Percentiles rank a stretch among this genome's conserved stretches.
Evolutionary conservation across 2,113 vertebrate species (phyloP).

Genomic region (Anolis carolinensis): DNA sequence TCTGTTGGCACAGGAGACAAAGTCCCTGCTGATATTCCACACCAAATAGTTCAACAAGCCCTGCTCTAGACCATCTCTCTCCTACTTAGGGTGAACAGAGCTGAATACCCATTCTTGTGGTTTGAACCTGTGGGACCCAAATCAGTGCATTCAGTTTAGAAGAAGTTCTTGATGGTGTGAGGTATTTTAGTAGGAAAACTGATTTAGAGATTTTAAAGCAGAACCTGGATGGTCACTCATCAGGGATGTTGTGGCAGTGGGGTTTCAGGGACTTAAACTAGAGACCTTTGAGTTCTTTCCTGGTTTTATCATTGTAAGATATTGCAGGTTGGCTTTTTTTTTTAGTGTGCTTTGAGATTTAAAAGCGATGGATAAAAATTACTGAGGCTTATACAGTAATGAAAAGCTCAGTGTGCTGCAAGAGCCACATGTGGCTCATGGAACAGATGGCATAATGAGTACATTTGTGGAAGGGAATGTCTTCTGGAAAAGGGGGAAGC

Average conservation of each 20-base stretch:
- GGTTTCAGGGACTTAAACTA: not conserved
- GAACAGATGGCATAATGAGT: slow-evolving; percentile 6
- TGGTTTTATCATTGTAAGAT: not conserved
- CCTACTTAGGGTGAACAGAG: too few species aligned
- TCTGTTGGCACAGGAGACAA: too few species aligned
- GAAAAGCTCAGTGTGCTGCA: slow-evolving; percentile 14
- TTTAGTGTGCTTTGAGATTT: not conserved
- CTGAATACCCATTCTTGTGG: not conserved
- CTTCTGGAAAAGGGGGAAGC: slow-evolving; percentile 47
- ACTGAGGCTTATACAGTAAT: not conserved
- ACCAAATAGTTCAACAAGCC: too few species aligned
- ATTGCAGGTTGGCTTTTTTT: not conserved
- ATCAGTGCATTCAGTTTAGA: not conserved
- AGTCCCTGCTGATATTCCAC: too few species aligned
- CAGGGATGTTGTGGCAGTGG: not conserved
- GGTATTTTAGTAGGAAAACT: not conserved
- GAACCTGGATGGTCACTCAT: not conserved
- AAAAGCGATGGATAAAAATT: not conserved
- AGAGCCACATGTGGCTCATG: slow-evolving; percentile 25
- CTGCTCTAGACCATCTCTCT: too few species aligned
- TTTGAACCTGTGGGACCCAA: not conserved
- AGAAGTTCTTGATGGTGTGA: not conserved
- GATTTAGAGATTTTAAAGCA: not conserved
- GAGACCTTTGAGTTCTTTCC: not conserved
- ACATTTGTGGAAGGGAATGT: slow-evolving; percentile 46